Evolutionary conservation across 2,797 vertebrate species (phyloP).

Genomic region (Paguma larvata): DNA sequence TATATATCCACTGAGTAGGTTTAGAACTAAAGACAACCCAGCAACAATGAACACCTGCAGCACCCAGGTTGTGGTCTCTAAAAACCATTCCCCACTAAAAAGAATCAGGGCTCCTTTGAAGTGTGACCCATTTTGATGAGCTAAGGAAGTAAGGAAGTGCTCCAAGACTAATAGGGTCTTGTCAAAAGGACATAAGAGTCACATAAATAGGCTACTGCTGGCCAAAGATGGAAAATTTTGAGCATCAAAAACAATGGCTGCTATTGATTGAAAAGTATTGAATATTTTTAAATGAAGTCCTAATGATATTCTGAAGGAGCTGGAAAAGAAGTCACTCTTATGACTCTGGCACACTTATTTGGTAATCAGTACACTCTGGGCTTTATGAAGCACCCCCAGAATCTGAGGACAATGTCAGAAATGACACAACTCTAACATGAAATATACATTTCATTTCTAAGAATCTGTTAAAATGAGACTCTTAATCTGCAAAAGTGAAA

Average conservation of each 20-base stretch:
- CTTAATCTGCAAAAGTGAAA: not conserved
- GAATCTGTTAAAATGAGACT: conserved; percentile 17
- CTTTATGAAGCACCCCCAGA: not conserved
- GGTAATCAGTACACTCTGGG: not conserved
- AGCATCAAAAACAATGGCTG: conserved; percentile 36
- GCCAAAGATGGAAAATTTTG: not conserved
- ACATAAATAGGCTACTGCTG: not conserved
- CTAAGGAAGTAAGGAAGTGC: not conserved
- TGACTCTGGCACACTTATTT: not conserved
- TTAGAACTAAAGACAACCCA: not conserved
- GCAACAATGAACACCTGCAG: not conserved
- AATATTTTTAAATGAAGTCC: conserved; percentile 22
- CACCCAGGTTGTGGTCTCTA: not conserved
- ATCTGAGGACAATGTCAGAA: conserved; percentile 11
- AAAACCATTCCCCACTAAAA: not conserved
- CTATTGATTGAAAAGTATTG: not conserved
- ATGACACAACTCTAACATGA: not conserved
- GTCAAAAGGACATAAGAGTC: not conserved
- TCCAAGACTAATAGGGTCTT: not conserved
- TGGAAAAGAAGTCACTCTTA: not conserved
- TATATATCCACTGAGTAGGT: not conserved
- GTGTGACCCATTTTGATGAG: not conserved
- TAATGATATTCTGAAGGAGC: not conserved
- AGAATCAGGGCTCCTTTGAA: not conserved
- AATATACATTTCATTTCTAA: not conserved